Conservation (phyloP, 1,140 invertebrate species). For the Brachionus calyciflorus region DNA sequence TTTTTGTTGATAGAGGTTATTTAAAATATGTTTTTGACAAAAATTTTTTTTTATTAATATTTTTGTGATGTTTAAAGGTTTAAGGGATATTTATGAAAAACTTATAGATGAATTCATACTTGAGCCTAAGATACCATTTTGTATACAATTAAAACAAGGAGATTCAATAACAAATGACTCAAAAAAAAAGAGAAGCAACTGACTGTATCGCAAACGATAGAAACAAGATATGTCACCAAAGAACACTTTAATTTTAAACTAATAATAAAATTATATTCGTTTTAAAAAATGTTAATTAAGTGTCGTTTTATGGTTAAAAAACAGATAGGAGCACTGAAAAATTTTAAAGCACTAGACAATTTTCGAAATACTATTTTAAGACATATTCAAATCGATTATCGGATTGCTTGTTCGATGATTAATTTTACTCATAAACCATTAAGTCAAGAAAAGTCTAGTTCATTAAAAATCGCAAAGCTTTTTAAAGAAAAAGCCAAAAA, state of each 20-base stretch:
- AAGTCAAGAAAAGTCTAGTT: too few species aligned
- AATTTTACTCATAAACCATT: too few species aligned
- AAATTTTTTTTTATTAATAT: too few species aligned
- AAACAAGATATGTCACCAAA: neutral
- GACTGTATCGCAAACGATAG: neutral
- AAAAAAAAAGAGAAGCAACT: neutral
- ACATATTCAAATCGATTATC: too few species aligned
- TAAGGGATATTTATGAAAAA: too few species aligned
- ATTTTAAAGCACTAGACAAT: neutral
- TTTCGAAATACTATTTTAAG: too few species aligned
- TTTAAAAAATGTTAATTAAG: neutral
- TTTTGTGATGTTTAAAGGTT: too few species aligned
- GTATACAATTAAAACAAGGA: neutral
- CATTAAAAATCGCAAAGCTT: too few species aligned
- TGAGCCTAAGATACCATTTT: neutral
- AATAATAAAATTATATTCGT: neutral
- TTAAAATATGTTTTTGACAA: too few species aligned
- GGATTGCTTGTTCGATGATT: too few species aligned
- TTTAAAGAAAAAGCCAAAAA: too few species aligned
- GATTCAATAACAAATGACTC: neutral
- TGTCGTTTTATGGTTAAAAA: neutral
- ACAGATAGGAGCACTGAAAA: neutral
- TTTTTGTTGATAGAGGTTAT: too few species aligned
- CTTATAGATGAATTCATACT: neutral
- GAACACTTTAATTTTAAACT: neutral